These are phyloP conservation scores for Mesocricetus auratus DNA, from an alignment of 2,113 vertebrate species.

Conservation along the genomic window DNA sequence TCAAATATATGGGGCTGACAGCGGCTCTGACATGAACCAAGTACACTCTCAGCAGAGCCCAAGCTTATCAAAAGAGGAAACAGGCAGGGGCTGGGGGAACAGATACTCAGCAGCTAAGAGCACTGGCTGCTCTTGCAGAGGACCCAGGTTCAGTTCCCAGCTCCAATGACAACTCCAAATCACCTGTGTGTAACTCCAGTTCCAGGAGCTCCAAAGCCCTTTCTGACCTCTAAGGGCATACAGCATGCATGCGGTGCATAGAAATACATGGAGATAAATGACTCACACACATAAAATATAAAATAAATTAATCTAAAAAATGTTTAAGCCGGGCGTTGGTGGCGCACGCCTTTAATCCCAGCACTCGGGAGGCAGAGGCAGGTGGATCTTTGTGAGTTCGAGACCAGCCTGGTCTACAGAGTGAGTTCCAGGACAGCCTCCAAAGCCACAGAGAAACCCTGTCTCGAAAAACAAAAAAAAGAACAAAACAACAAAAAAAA, in stretches of 20 bases:
- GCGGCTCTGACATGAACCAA: background rate
- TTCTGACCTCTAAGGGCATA: background rate
- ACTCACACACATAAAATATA: background rate
- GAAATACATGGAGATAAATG: too few relatives aligned
- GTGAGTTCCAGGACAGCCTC: too few relatives aligned
- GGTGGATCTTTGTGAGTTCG: too few relatives aligned
- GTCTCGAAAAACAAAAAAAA: too few relatives aligned
- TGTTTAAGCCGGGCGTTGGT: too few relatives aligned
- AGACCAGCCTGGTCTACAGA: too few relatives aligned
- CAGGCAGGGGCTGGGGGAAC: background rate
- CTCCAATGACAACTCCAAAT: background rate
- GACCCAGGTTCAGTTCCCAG: background rate
- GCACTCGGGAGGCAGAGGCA: too few relatives aligned
- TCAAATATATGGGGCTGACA: background rate
- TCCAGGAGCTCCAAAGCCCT: background rate
- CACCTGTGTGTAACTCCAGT: background rate
- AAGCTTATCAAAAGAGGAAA: background rate
- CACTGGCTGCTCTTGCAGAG: background rate
- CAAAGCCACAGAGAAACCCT: too few relatives aligned
- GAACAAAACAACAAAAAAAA: too few relatives aligned
- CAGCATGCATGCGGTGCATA: background rate
- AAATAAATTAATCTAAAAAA: background rate
- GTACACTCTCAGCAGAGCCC: background rate
- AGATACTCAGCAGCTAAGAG: too few relatives aligned
- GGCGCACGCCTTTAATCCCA: too few relatives aligned